Percentiles rank a stretch among this genome's conserved stretches.
Evolutionary conservation across 2,113 vertebrate species (phyloP).

Genomic region (Carassius carassius): DNA sequence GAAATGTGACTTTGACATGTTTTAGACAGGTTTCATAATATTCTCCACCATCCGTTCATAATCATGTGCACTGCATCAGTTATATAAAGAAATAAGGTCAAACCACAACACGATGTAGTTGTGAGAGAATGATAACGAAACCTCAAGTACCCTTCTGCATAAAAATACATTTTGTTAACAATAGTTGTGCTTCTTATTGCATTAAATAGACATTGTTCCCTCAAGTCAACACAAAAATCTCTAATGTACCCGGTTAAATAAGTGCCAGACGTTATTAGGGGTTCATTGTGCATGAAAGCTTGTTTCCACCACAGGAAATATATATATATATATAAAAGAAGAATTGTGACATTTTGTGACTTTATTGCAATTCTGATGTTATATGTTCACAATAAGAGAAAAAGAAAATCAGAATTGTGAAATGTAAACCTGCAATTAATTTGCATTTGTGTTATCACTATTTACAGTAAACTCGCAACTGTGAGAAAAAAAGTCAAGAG

Average conservation of each 20-base stretch:
- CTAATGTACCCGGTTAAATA: slow-evolving; percentile 47
- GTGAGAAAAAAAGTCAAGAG: too few relatives aligned
- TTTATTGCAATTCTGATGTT: neutral
- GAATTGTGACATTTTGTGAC: neutral
- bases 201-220: neutral
- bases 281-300: neutral
- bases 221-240: neutral
- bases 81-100: neutral
- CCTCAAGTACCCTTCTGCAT: neutral
- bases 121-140: neutral
- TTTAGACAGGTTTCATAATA: neutral
- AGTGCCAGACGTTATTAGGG: slow-evolving; percentile 33
- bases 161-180: neutral
- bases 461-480: too few relatives aligned
- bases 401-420: neutral
- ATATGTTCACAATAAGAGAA: too few relatives aligned
- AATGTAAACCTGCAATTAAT: neutral
- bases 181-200: neutral
- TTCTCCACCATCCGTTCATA: neutral
- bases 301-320: neutral
- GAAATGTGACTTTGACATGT: neutral
- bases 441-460: neutral
- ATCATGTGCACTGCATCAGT: neutral
- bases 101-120: neutral
- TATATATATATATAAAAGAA: too few relatives aligned